phyloP scores from a whole-genome alignment of 30 jellyfish, hydroid and myxozoan species.

The Aurelia sp. region DNA sequence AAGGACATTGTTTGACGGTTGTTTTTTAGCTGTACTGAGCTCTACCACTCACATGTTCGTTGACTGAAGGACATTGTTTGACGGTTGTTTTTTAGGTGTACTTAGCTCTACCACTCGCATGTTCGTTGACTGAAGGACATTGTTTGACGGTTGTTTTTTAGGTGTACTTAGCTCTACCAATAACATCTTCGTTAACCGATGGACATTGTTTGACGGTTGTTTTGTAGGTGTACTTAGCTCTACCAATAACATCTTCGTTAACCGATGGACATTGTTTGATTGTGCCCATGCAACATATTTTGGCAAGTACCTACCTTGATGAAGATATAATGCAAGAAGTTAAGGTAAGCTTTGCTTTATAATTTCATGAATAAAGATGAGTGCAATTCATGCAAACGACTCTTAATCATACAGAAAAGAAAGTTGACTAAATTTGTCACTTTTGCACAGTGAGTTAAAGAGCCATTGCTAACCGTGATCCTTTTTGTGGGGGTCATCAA shows the following conservation, averaged over 20 bases:
- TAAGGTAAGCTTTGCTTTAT: constrained; percentile 28
- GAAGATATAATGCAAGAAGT: constrained; percentile 86
- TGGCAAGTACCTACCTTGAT: constrained; percentile 77
- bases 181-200: constrained; percentile 78
- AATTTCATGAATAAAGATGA: too few species aligned
- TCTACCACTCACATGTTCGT: constrained; percentile 73
- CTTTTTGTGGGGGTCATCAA: too few species aligned
- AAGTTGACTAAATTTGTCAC: too few species aligned
- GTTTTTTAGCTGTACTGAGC: constrained; percentile 63
- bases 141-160: constrained; percentile 35
- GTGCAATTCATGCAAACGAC: too few species aligned
- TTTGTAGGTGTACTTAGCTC: constrained; percentile 74
- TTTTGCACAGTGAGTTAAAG: too few species aligned
- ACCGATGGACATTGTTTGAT: constrained; percentile 93
- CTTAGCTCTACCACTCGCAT: constrained; percentile 76
- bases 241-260: constrained; percentile 79
- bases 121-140: constrained; percentile 92
- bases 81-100: constrained; percentile 38
- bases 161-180: constrained; percentile 85
- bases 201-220: constrained; percentile 94
- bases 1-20: constrained; percentile 73
- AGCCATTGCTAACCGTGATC: too few species aligned
- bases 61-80: constrained; percentile 94
- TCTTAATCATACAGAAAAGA: too few species aligned
- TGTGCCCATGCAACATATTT: constrained; percentile 81